Base-by-base conservation (phyloP, 2,797 vertebrate species). In the Kryptopterus vitreolus region DNA sequence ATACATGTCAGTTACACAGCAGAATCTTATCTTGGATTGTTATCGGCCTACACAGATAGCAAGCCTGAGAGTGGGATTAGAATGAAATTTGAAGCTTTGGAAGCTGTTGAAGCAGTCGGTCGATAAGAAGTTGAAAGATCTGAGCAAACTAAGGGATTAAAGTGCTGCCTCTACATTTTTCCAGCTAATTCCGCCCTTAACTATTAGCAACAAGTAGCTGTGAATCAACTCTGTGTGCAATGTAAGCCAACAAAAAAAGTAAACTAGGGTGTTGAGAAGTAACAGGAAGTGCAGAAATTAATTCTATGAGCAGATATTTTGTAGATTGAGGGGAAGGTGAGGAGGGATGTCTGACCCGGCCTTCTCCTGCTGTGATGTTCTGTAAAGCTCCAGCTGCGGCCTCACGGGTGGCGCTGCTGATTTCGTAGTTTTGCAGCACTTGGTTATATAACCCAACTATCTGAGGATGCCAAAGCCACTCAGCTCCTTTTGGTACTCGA, bases 401-500 rank as follows among this genome's bases (percentile, higher is more conserved):
- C 86, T 99, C 98, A 0, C 95, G 95, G 0, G 94, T 95, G 79
- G 94, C 92, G 24, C 91, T 87, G 88, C 93, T 96, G 76, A 93
- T 88, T 78, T 95, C 93, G 0, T 92, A 95, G 88, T 92, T 94
- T 88, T 96, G 96, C 81, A 99, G 92, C 70, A 98, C 90, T 1
- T 85, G 84, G 85, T 95, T 97, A 88, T 99, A 99, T 46, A 98
- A 86, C 7, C 85, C 90, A 79, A 98, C 93, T 0, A 96, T 94
- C 84, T 96, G 94, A 0, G 98, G 98, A 86, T 98, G 97, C 97
- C 97, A 99, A 61, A 99, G 92, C 96, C 96, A 97, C 90, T 99
- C 97, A 0, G 95, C 91, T 20, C 96, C 97, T 81, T 94, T 95
- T 15, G 98, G 97, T 80, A 95, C 94, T 76, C 93, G 94, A 13